These are phyloP conservation scores for Syrphus vitripennis DNA, from an alignment of 2,888 invertebrate species.

Conservation along the genomic window DNA sequence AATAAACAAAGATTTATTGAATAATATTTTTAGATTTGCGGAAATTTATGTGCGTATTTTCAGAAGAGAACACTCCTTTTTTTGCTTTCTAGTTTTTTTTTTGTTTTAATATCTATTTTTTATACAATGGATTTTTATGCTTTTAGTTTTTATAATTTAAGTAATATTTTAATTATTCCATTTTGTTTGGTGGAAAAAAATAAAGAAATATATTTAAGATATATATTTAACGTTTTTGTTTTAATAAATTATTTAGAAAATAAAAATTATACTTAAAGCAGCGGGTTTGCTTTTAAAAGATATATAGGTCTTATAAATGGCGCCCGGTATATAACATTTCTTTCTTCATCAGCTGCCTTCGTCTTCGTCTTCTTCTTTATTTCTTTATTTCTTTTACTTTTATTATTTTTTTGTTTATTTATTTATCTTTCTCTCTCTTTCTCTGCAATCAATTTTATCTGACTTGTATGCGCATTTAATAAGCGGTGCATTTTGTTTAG, in stretches of 20 bases:
- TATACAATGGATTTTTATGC: constrained; percentile 45
- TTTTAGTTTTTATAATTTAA: constrained; percentile 48
- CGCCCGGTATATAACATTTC: constrained; percentile 20
- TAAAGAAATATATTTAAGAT: constrained; percentile 40
- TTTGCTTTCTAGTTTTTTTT: no score
- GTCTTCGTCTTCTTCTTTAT: constrained; percentile 24
- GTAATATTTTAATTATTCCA: constrained; percentile 35
- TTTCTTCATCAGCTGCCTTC: constrained; percentile 38
- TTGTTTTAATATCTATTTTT: constrained; percentile 30
- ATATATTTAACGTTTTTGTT: constrained; percentile 25
- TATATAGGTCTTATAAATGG: constrained; percentile 28
- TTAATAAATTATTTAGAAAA: constrained; percentile 69
- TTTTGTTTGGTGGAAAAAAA: constrained; percentile 38
- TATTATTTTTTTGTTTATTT: neutral
- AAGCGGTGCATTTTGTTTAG: constrained; percentile 52
- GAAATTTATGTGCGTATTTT: constrained; percentile 58
- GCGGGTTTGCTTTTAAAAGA: constrained; percentile 19
- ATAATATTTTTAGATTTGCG: constrained; percentile 31
- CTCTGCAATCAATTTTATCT: constrained; percentile 22
- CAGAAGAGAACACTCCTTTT: constrained; percentile 39
- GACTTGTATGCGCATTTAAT: constrained; percentile 63
- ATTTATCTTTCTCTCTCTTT: constrained; percentile 4
- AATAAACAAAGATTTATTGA: constrained; percentile 19
- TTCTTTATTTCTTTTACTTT: constrained; percentile 6
- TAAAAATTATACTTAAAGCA: constrained; percentile 63